Base-by-base conservation (phyloP, 2,113 vertebrate genomes). In the Fulmarus glacialis region DNA sequence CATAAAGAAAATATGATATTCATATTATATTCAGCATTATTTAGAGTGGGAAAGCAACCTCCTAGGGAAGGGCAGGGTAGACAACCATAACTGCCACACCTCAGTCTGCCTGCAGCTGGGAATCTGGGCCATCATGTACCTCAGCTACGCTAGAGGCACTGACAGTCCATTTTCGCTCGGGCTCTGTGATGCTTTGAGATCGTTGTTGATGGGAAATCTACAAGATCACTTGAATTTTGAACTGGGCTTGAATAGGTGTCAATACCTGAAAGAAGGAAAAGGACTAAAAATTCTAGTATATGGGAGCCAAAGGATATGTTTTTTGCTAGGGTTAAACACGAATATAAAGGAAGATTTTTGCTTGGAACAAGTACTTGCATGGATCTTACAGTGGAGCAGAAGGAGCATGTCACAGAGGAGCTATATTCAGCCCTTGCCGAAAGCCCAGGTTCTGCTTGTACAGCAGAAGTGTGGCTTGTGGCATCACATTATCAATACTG, bases 141-240 rank as follows among this genome's bases (percentile, higher is more conserved):
- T 70, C 43, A 36, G 42, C 11, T 1, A 6, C 0, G 0, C 55
- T 42, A 45, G 36, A 70, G 62, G 63, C 42, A 78, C 62, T 11
- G 38, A 12, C 32, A n/a, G 10, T 4, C 15, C 1, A 1, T n/a
- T 59, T 68, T 63, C 4, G 1, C 43, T 64, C 0, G 0, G 34
- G 6, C 29, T 79, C 38, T 58, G 40, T 21, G 47, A 32, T 34
- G 17, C 36, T 90, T 56, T 43, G 40, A 56, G 60, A 36, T 56
- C 1, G 1, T 4, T 47, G 26, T 40, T 60, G 22, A 30, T 47
- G 48, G 34, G 14, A 82, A 59, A 78, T 64, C 53, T 87, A 18
- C 59, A 82, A 12, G 16, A 48, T 21, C 22, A 43, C 16, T 11
- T 81, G 26, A 34, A 47, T 89, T 80, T 91, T 64, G 18, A 86